A percentile compares a stretch with the other conserved stretches of the same genome.
Evolutionary conservation across 2,113 vertebrate genomes (phyloP).

Genomic region (Neoarius graeffei): DNA sequence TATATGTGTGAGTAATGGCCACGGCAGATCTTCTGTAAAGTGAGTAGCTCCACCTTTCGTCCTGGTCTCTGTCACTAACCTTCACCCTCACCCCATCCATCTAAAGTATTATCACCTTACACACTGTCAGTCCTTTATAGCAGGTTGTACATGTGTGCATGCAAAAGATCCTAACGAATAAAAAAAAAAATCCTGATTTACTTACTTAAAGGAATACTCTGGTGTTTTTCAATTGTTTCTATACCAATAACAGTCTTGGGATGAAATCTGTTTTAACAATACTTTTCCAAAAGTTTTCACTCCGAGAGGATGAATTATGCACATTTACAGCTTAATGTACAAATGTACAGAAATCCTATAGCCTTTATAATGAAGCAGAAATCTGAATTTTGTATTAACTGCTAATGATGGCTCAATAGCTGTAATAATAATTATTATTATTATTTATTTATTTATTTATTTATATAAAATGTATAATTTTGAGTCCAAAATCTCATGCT

Average conservation of each 20-base stretch:
- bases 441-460: neutral
- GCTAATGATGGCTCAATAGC: neutral
- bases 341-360: neutral
- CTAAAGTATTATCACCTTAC: constrained; percentile 41
- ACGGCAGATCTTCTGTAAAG: constrained; percentile 52
- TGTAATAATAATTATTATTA: neutral
- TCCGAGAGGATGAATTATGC: neutral
- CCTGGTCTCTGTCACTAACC: constrained; percentile 40
- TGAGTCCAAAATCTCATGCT: neutral
- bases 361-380: neutral
- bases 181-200: no score
- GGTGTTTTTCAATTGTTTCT: neutral
- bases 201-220: neutral
- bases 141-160: constrained; percentile 16
- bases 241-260: neutral
- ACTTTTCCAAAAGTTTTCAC: neutral
- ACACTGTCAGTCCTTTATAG: constrained; percentile 18
- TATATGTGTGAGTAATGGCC: constrained; percentile 43
- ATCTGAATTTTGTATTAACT: neutral
- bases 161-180: neutral
- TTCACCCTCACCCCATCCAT: constrained; percentile 48
- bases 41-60: constrained; percentile 40
- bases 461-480: neutral
- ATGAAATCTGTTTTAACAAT: neutral
- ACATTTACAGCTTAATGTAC: neutral